A percentile compares a stretch with the other conserved stretches of the same genome.
These are phyloP conservation scores for Tenthredo distinguenda DNA, from an alignment of 2,888 invertebrate genomes.

Conservation along the genomic window DNA sequence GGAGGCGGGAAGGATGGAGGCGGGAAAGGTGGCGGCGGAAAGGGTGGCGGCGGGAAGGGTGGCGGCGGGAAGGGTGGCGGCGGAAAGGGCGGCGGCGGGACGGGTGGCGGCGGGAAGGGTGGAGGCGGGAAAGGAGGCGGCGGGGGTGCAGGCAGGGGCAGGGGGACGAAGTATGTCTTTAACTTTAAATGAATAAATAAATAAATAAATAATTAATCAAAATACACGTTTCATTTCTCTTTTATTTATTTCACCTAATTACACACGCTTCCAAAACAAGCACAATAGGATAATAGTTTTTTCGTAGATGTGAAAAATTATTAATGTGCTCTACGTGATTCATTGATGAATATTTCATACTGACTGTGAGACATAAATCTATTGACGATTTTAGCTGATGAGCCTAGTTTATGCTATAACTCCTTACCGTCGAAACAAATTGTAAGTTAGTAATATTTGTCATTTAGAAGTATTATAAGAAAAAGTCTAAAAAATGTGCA, in stretches of 20 bases:
- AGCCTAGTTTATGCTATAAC: not conserved
- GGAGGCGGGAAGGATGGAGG: too few species aligned
- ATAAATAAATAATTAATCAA: not conserved
- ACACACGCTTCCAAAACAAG: not conserved
- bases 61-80: not conserved
- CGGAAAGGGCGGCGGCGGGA: too few species aligned
- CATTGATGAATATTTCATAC: too few species aligned
- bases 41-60: not conserved
- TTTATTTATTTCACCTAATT: not conserved
- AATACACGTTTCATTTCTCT: not conserved
- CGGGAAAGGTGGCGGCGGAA: not conserved
- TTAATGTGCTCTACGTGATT: too few species aligned
- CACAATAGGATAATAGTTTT: not conserved
- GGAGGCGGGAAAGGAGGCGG: too few species aligned
- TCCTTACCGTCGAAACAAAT: too few species aligned
- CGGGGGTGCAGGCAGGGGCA: too few species aligned
- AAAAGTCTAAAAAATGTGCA: too few species aligned
- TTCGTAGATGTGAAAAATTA: not conserved
- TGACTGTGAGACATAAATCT: not conserved
- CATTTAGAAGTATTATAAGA: too few species aligned
- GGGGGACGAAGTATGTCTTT: not conserved
- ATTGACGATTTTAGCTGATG: not conserved
- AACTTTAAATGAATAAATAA: not conserved
- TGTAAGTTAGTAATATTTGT: too few species aligned
- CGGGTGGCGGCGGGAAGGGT: too few species aligned